Conservation (phyloP, 2,797 vertebrate species). For the Gymnocypris eckloni region DNA sequence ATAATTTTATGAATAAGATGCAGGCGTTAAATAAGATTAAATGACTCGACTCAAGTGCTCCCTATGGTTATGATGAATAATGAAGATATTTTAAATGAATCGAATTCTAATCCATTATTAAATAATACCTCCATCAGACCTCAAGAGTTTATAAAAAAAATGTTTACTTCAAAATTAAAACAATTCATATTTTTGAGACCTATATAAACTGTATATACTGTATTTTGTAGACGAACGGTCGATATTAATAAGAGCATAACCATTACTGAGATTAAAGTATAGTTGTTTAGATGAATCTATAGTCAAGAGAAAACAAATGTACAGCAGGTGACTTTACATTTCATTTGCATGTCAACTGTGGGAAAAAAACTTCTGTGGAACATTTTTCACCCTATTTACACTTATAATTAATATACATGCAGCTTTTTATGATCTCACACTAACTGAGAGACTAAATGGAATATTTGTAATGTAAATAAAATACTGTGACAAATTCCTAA, state of each 20-base stretch:
- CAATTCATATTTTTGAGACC: too few species aligned
- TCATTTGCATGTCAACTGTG: not conserved
- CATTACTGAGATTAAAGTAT: not conserved
- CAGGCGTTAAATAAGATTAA: not conserved
- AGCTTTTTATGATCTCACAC: not conserved
- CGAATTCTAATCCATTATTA: not conserved
- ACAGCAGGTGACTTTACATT: not conserved
- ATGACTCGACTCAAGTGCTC: not conserved
- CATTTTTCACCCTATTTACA: not conserved
- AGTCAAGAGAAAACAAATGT: not conserved
- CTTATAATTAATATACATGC: not conserved
- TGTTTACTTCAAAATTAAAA: not conserved
- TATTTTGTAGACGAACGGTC: not conserved
- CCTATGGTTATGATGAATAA: not conserved
- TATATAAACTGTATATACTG: not conserved
- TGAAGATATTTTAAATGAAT: not conserved
- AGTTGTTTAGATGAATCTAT: not conserved
- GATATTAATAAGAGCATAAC: not conserved
- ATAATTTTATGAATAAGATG: not conserved
- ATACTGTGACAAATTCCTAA: not conserved
- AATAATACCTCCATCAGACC: not conserved
- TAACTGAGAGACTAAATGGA: not conserved
- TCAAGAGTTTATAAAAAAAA: not conserved
- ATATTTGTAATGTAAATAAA: not conserved
- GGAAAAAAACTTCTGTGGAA: not conserved